Base-by-base conservation (phyloP, 2,797 vertebrate genomes). In the Gadopsis marmoratus region DNA sequence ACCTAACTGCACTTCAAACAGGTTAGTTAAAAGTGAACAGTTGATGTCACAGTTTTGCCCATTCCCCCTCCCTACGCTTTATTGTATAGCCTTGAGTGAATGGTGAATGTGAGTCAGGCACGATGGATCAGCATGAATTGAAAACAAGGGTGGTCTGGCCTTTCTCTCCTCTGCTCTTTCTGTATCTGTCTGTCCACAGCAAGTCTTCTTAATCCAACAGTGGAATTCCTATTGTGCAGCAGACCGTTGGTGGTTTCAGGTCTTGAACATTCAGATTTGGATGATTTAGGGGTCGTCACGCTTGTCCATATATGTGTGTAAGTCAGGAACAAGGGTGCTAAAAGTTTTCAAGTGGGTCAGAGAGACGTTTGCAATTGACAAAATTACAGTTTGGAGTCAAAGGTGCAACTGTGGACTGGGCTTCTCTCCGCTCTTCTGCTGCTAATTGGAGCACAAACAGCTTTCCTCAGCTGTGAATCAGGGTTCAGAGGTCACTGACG, bases 401-500 rank as follows among this genome's bases (percentile, higher is more conserved):
- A 89, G 81, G 84, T 82, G 60, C 21, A 21, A 73, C 71, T 76
- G 50, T 79, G 65, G 79, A 74, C 61, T 47, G 66, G 71, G 69
- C 61, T 78, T 48, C 48, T 58, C 26, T 78, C 35, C 39, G 59
- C 43, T 62, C 61, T 59, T 62, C 70, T 78, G 78, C 82, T 82
- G 80, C 80, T 89, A 79, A 86, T 85, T 81, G 76, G 72, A 89
- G 58, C 90, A 93, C 88, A 93, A 94, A 93, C 77, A 89, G 85
- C 91, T 95, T 95, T 95, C 94, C 89, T 94, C 86, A 71, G 87
- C 86, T 79, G 87, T 94, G 94, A 95, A 85, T 94, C 91, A 94
- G 86, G 79, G 93, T 87, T 79, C 86, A 94, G 78, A 92, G 94
- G 91, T 95, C 92, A 89, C 86, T 41, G 81, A 93, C 86, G 92